A percentile compares a stretch with the other conserved stretches of the same genome.
phyloP scores from a whole-genome alignment of 2,113 vertebrate genomes.

The Arvicanthis niloticus region DNA sequence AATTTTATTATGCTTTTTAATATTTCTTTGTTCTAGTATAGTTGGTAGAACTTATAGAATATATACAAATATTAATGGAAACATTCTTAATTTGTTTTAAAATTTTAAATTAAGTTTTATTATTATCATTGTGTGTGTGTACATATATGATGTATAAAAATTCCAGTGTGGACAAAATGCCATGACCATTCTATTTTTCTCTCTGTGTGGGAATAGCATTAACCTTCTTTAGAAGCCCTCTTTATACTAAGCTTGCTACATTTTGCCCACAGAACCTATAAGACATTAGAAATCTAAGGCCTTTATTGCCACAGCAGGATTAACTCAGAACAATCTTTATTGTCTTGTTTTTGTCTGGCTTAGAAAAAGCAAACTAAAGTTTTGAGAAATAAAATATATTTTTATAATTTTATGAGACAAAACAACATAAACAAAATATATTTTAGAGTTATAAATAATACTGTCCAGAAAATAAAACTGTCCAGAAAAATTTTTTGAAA shows the following conservation, averaged over 20 bases:
- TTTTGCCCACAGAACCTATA: constrained; percentile 29
- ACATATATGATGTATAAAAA: background rate
- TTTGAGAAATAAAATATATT: constrained; percentile 11
- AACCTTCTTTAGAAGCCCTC: background rate
- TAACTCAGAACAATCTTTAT: constrained; percentile 9
- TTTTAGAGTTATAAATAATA: background rate
- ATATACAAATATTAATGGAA: constrained; percentile 4
- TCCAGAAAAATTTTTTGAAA: background rate
- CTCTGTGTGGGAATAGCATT: background rate
- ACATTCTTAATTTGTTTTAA: constrained; percentile 21
- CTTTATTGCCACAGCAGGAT: background rate
- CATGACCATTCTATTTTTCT: background rate
- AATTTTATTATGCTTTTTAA: background rate
- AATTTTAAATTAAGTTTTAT: background rate
- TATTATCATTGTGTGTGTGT: background rate
- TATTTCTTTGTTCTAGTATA: constrained; percentile 4
- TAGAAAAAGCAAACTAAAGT: constrained; percentile 4
- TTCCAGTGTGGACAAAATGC: background rate
- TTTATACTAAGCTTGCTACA: background rate
- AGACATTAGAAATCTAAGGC: background rate
- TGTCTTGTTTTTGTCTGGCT: background rate
- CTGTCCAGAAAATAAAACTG: background rate
- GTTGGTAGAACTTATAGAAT: background rate
- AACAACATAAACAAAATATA: background rate
- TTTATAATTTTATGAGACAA: background rate